phyloP scores from a whole-genome alignment of 2,113 vertebrate species.

The Sprattus sprattus region DNA sequence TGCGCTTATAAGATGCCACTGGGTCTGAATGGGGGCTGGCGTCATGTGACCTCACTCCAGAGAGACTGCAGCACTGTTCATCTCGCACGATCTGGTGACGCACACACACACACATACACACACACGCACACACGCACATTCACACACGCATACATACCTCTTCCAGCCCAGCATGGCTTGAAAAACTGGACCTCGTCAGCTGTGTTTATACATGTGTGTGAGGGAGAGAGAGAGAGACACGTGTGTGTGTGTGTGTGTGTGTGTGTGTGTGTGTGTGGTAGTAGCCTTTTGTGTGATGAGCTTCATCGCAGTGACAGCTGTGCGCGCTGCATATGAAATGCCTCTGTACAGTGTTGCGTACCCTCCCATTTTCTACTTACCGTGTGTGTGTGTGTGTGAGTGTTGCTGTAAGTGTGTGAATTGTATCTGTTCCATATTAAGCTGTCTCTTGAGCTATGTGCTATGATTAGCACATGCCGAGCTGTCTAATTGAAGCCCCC shows the following conservation, averaged over 20 bases:
- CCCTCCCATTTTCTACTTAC: slow-evolving; percentile 19
- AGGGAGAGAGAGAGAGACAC: not conserved
- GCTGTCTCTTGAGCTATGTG: slow-evolving; percentile 24
- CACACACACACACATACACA: not conserved
- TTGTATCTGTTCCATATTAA: slow-evolving; percentile 44
- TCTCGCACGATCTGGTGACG: too few species aligned
- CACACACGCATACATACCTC: not conserved
- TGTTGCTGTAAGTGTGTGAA: slow-evolving; percentile 32
- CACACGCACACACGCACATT: not conserved
- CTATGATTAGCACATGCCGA: slow-evolving; percentile 47
- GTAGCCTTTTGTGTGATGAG: slow-evolving; percentile 58
- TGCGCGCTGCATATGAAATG: slow-evolving; percentile 39
- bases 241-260: slow-evolving; percentile 39
- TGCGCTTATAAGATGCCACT: slow-evolving; percentile 25
- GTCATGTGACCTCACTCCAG: slow-evolving; percentile 21
- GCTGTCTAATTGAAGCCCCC: slow-evolving; percentile 33
- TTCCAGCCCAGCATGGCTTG: not conserved
- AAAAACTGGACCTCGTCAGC: not conserved
- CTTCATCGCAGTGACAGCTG: slow-evolving; percentile 7
- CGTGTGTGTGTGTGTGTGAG: slow-evolving; percentile 41
- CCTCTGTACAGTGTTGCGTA: not conserved
- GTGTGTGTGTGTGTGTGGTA: slow-evolving; percentile 35
- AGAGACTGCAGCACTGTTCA: not conserved
- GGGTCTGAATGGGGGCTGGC: slow-evolving; percentile 20
- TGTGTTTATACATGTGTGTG: not conserved